A percentile compares a stretch with the other conserved stretches of the same genome.
These are phyloP conservation scores for Fringilla coelebs DNA, from an alignment of 2,797 vertebrate species.

Conservation along the genomic window DNA sequence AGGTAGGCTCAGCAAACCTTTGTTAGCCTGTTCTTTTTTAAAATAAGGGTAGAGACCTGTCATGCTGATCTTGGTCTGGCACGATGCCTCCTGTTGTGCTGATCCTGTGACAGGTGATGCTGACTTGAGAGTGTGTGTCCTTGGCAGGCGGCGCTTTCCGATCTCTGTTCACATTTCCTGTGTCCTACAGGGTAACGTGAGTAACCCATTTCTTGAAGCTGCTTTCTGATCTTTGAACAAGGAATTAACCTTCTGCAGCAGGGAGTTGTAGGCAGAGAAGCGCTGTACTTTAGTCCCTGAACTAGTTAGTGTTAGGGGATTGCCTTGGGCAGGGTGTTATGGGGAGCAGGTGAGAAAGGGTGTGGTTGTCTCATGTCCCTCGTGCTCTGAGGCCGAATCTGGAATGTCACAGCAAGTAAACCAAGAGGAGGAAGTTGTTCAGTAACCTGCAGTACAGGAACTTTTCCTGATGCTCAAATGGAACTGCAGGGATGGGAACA, in stretches of 20 bases:
- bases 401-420: background rate
- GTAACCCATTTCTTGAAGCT: background rate
- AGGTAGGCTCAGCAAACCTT: background rate
- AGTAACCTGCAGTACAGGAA: background rate
- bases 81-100: background rate
- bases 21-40: background rate
- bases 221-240: background rate
- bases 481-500: background rate
- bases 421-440: background rate
- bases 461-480: background rate
- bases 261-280: background rate
- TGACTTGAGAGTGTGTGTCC: fast-evolving
- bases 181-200: fast-evolving
- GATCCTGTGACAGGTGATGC: background rate
- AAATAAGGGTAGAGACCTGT: background rate
- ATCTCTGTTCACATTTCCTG: background rate
- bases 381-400: background rate
- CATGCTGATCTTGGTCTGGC: background rate
- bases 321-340: fast-evolving
- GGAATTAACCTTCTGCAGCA: background rate
- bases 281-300: background rate
- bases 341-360: background rate
- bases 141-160: fast-evolving
- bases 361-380: background rate
- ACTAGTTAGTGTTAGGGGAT: background rate